Percentiles rank a stretch among this genome's conserved stretches.
These are phyloP conservation scores for Taurulus bubalis DNA, from an alignment of 2,113 vertebrate genomes.

Conservation along the genomic window DNA sequence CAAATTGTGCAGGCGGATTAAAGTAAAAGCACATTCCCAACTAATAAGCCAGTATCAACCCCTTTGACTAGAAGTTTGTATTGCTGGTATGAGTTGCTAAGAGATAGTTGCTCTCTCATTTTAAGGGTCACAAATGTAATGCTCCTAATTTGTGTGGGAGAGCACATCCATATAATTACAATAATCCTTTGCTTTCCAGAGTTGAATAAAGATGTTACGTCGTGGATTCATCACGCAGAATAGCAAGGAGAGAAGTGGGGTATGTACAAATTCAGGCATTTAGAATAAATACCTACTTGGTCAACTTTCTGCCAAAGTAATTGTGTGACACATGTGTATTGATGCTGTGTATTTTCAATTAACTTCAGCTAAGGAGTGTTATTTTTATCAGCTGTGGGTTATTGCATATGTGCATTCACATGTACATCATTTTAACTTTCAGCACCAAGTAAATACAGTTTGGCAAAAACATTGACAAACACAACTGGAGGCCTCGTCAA, in stretches of 20 bases:
- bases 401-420: slow-evolving; percentile 46
- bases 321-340: slow-evolving; percentile 28
- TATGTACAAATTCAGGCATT: slow-evolving; percentile 30
- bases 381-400: slow-evolving; percentile 69
- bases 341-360: slow-evolving; percentile 51
- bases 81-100: slow-evolving; percentile 68
- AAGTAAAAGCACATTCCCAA: slow-evolving; percentile 56
- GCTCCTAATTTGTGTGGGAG: slow-evolving; percentile 67
- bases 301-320: slow-evolving; percentile 20
- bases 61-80: slow-evolving; percentile 42
- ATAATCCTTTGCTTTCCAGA: slow-evolving; percentile 67
- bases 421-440: slow-evolving; percentile 74
- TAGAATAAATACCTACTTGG: slow-evolving; percentile 19
- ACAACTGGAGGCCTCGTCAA: slow-evolving; percentile 55
- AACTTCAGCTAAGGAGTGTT: slow-evolving; percentile 57
- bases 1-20: slow-evolving; percentile 61
- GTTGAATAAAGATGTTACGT: slow-evolving; percentile 55
- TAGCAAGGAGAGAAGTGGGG: slow-evolving; percentile 23
- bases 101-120: slow-evolving; percentile 67
- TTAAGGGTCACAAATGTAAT: slow-evolving; percentile 72
- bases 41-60: slow-evolving; percentile 37
- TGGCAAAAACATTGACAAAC: slow-evolving; percentile 49
- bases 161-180: slow-evolving; percentile 77
- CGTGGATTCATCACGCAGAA: slow-evolving; percentile 42
- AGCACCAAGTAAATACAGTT: slow-evolving; percentile 58